phyloP scores from a whole-genome alignment of 2,113 vertebrate species.

The Columba janthina region DNA sequence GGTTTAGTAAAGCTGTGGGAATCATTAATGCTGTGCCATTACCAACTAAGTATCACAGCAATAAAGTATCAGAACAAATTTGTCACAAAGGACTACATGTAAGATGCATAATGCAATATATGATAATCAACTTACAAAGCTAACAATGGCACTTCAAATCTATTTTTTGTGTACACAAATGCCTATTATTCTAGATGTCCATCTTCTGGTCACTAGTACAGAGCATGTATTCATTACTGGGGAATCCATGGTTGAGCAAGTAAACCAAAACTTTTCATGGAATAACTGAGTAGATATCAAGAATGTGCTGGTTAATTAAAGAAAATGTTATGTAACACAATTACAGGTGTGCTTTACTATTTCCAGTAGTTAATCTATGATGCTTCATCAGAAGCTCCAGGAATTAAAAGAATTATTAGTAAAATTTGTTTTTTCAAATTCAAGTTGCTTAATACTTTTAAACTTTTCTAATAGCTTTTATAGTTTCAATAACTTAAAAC shows the following conservation, averaged over 20 bases:
- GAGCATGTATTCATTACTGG: not conserved
- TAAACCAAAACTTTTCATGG: not conserved
- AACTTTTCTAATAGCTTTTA: not conserved
- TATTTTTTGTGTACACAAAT: not conserved
- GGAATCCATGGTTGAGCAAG: not conserved
- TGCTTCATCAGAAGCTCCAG: not conserved
- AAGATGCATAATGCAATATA: slow-evolving; percentile 3
- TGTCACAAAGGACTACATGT: not conserved
- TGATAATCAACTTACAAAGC: slow-evolving; percentile 30
- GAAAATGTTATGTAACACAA: not conserved
- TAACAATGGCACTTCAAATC: slow-evolving; percentile 14
- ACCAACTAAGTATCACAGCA: not conserved
- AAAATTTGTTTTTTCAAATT: not conserved
- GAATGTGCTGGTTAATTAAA: not conserved
- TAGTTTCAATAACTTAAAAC: not conserved
- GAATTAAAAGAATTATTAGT: not conserved
- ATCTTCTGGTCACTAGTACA: not conserved
- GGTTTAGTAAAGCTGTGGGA: slow-evolving; percentile 50
- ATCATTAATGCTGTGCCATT: slow-evolving; percentile 1
- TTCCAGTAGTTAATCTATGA: not conserved
- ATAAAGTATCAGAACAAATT: slow-evolving; percentile 1
- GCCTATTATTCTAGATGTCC: not conserved
- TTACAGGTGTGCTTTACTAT: not conserved
- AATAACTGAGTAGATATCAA: not conserved
- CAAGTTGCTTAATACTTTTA: not conserved